Percentiles rank a stretch among this genome's conserved stretches.
phyloP scores from a whole-genome alignment of 2,797 vertebrate genomes.

The Antrozous pallidus region DNA sequence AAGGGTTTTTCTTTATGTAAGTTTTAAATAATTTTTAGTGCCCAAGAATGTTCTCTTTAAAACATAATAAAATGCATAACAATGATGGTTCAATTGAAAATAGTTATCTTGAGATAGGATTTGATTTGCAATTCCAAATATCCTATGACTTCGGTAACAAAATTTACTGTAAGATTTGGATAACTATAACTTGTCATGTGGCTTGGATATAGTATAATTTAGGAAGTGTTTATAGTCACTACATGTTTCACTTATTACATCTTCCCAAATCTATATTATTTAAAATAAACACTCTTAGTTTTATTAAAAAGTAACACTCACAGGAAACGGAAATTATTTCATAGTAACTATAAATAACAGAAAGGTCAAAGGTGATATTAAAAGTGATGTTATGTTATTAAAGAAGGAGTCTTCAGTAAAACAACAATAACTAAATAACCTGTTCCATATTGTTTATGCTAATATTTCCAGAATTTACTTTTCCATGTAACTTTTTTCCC shows the following conservation, averaged over 20 bases:
- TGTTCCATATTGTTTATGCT: background rate
- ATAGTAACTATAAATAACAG: background rate
- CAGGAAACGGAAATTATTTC: background rate
- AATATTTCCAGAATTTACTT: background rate
- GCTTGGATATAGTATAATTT: background rate
- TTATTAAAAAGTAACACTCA: background rate
- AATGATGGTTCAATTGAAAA: background rate
- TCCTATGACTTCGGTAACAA: background rate
- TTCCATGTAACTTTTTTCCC: background rate
- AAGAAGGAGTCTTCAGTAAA: background rate
- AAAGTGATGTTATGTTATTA: background rate
- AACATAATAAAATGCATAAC: background rate
- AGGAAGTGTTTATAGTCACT: background rate
- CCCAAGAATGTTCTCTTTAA: background rate
- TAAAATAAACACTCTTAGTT: background rate
- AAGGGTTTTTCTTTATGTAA: background rate
- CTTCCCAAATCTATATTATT: background rate
- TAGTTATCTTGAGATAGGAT: background rate
- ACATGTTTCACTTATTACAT: background rate
- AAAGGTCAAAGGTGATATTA: background rate
- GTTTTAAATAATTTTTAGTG: conserved; percentile 30
- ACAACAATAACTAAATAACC: background rate
- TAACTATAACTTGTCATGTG: background rate
- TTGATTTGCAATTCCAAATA: background rate
- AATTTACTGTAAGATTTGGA: background rate